Conservation (phyloP, 2,797 vertebrate genomes). For the Thunnus albacares region DNA sequence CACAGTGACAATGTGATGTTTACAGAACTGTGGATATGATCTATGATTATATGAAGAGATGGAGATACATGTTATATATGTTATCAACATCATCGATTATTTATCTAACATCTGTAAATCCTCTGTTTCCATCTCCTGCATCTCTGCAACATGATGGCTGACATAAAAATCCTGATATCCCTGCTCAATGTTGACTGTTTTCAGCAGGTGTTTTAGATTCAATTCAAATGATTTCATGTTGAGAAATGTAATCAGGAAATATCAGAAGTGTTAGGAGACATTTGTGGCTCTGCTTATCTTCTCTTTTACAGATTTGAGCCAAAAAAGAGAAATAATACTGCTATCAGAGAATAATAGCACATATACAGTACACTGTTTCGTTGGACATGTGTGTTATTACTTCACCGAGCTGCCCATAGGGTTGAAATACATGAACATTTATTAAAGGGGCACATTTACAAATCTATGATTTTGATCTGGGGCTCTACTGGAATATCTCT, state of each 20-base stretch:
- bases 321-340: slow-evolving; percentile 4
- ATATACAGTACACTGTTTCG: neutral
- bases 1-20: slow-evolving; percentile 8
- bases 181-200: neutral
- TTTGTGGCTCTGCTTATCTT: neutral
- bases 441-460: neutral
- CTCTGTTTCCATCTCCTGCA: too few species aligned
- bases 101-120: too few species aligned
- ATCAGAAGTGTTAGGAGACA: neutral
- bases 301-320: neutral
- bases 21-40: slow-evolving; percentile 17
- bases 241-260: neutral
- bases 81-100: too few species aligned
- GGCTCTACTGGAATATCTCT: neutral
- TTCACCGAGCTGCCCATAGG: slow-evolving; percentile 20
- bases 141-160: neutral
- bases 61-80: neutral
- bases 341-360: too few species aligned
- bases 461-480: too few species aligned
- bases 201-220: neutral
- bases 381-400: neutral
- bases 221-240: neutral
- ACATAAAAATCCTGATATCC: neutral
- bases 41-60: neutral
- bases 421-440: slow-evolving; percentile 4